These are phyloP conservation scores for Bombus pascuorum DNA, from an alignment of 1,140 invertebrate species.

Conservation along the genomic window DNA sequence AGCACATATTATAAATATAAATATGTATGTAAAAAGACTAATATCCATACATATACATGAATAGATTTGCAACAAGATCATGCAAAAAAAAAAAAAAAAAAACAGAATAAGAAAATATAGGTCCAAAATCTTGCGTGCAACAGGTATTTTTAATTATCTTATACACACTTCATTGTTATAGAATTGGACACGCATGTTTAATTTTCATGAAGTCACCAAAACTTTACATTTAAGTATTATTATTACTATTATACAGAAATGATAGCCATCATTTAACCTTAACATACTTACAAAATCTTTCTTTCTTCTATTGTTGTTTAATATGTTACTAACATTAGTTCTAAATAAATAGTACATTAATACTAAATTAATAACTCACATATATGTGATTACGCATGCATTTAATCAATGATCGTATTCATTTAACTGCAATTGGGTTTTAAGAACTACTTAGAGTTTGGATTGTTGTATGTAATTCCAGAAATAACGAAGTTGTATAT, in stretches of 20 bases:
- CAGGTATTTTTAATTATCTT: not conserved
- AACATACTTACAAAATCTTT: not conserved
- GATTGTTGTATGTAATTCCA: not conserved
- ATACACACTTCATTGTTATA: not conserved
- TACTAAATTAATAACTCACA: not conserved
- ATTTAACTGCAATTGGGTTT: not conserved
- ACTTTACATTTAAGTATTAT: too few species aligned
- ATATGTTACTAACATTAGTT: not conserved
- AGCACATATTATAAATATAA: not conserved
- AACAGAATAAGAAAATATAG: not conserved
- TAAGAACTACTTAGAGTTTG: not conserved
- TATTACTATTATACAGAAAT: too few species aligned
- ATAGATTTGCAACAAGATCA: not conserved
- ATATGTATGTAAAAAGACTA: not conserved
- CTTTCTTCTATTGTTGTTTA: not conserved
- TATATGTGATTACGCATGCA: not conserved
- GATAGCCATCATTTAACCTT: not conserved
- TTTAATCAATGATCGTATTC: not conserved
- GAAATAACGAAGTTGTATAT: not conserved
- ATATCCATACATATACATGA: not conserved
- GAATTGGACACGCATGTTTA: constrained; percentile 6
- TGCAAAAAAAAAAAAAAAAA: not conserved
- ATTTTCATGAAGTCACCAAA: not conserved
- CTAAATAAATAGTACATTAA: not conserved
- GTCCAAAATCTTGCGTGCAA: not conserved